Evolutionary conservation across 2,113 vertebrate species (phyloP).

Genomic region (Suncus etruscus): DNA sequence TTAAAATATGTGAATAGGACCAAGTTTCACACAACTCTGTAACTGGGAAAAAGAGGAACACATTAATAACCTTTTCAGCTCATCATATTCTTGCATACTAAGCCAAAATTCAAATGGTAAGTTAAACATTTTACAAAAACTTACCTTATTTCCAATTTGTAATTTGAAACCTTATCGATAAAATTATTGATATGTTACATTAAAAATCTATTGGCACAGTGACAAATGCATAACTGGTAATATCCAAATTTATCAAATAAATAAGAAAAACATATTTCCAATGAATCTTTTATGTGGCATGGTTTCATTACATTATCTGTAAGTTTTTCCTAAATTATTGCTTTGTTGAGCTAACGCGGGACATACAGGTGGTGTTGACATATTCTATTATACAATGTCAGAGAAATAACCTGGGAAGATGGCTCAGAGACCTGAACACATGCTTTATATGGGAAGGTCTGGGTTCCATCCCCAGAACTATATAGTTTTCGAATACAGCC

Average conservation of each 20-base stretch:
- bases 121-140: neutral
- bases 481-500: no score
- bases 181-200: neutral
- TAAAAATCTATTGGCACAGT: neutral
- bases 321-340: slow-evolving; percentile 13
- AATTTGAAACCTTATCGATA: slow-evolving; percentile 4
- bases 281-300: neutral
- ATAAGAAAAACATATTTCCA: neutral
- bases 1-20: slow-evolving; percentile 2
- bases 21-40: neutral
- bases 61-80: neutral
- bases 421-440: no score
- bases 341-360: neutral
- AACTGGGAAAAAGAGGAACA: neutral
- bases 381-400: neutral
- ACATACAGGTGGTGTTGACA: slow-evolving; percentile 37
- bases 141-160: neutral
- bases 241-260: slow-evolving; percentile 6
- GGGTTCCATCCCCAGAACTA: no score
- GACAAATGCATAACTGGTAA: neutral
- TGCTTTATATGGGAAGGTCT: no score
- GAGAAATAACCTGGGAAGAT: no score
- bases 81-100: slow-evolving; percentile 1
- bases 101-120: neutral
- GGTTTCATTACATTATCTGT: neutral